These are phyloP conservation scores for Synanthedon myopaeformis DNA, from an alignment of 2,888 invertebrate genomes.

Conservation along the genomic window DNA sequence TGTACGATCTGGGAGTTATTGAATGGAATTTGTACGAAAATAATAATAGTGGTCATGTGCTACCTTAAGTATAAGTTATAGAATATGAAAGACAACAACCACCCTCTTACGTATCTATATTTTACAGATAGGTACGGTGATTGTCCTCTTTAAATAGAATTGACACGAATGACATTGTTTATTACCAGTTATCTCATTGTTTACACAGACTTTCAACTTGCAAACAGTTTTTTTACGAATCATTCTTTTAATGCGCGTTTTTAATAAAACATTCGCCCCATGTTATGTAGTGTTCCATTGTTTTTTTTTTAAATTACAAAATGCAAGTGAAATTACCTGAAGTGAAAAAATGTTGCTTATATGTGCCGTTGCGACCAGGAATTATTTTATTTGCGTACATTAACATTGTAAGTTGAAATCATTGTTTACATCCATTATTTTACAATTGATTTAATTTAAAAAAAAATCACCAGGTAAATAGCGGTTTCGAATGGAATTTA, in stretches of 20 bases:
- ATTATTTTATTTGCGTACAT: constrained; percentile 52
- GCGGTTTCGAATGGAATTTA: too few relatives aligned
- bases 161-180: constrained; percentile 16
- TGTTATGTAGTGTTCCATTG: constrained; percentile 3
- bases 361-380: constrained; percentile 47
- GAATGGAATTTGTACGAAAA: too few relatives aligned
- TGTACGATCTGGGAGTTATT: background rate
- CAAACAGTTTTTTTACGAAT: constrained; percentile 1
- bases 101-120: too few relatives aligned
- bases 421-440: too few relatives aligned
- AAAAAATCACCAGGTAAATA: too few relatives aligned
- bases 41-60: too few relatives aligned
- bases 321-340: constrained; percentile 40
- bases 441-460: too few relatives aligned
- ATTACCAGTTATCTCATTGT: constrained; percentile 13
- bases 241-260: background rate
- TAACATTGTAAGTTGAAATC: constrained; percentile 44
- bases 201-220: constrained; percentile 2
- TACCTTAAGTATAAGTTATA: too few relatives aligned
- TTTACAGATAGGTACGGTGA: too few relatives aligned
- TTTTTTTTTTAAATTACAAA: constrained; percentile 4
- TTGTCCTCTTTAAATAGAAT: constrained; percentile 1
- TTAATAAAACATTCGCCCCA: background rate
- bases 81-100: too few relatives aligned
- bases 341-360: constrained; percentile 51